Base-by-base conservation (phyloP, 2,888 invertebrate genomes). In the Platerodrilus igneus region DNA sequence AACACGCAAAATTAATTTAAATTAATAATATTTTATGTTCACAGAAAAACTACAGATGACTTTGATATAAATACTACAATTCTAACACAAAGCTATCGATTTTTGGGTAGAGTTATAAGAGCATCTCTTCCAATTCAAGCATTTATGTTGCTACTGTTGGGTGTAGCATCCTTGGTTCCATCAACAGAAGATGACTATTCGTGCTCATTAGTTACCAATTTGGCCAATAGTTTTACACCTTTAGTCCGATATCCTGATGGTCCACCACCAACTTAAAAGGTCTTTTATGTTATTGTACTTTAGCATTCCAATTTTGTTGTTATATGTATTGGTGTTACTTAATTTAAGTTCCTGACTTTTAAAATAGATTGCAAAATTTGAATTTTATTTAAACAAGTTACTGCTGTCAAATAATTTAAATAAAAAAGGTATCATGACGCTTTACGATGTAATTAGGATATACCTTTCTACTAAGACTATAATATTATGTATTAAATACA, bases 111-210 rank as follows among this genome's bases (percentile, higher is more conserved):
- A 60, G 93, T 93, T 54, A 79, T 93, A 51, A 79, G 92, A 63
- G 88, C 92, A 36, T 91, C 94, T 13, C 76, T 95, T 52, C 95
- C 95, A 34, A 87, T 97, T 66, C 94, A 97, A 73, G 91, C 93
- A 46, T 73, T 97, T 58, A 86, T 97, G 74, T 77, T 96, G 57
- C 76, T 96, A 45, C 78, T 97, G 57, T 78, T 97, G 60, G 94
- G 95, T 41, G 87, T 92, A 43, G 94, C 95, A 33, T 87, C 93
- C 34, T 75, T 97, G 56, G 87, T 96, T 35, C 93, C 93, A 3
- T 83, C 87, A 68, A 81, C 86, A 50, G 87, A 88, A 69, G 83
- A 85, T 59, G 89, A 89, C 62, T 87, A 85, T 67, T 81, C 82
- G 48, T 88, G 92, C 67, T 84, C 86, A 68, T 78, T 93, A 63